These are phyloP conservation scores for Brachionus asplanchnoidis DNA, from an alignment of 1,140 invertebrate species.

Conservation along the genomic window DNA sequence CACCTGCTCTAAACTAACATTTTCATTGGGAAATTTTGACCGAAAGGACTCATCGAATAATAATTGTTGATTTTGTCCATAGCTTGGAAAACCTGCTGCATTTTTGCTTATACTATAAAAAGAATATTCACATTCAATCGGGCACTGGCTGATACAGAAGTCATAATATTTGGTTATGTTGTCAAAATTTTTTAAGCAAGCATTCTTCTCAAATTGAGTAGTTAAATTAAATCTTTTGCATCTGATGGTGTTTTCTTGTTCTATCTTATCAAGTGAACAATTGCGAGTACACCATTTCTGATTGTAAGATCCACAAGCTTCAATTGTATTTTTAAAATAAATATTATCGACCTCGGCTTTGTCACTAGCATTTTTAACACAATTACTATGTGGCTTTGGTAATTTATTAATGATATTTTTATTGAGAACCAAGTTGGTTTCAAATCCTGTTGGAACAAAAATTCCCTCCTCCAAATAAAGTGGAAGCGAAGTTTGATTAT, in stretches of 20 bases:
- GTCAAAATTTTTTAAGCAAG: not conserved
- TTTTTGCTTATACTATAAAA: not conserved
- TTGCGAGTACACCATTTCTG: not conserved
- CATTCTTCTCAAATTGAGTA: not conserved
- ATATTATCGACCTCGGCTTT: not conserved
- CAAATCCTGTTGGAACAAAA: not conserved
- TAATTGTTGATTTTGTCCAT: not conserved
- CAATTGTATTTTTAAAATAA: not conserved
- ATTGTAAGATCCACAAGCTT: not conserved
- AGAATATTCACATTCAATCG: constrained; percentile 8
- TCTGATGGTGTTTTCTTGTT: not conserved
- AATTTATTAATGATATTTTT: not conserved
- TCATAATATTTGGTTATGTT: not conserved
- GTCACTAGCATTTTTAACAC: not conserved
- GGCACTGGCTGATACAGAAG: not conserved
- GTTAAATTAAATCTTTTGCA: not conserved
- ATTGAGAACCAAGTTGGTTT: not conserved
- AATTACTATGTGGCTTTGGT: not conserved
- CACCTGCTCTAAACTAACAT: not conserved
- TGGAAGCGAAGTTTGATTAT: not conserved
- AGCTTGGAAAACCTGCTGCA: not conserved
- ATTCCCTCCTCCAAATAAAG: not conserved
- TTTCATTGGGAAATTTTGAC: not conserved
- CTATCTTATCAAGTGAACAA: not conserved
- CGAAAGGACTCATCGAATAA: not conserved